Evolutionary conservation across 1,140 invertebrate genomes (phyloP), one percentile per base, ranked within the genome.

Genomic region (Liolophura sinensis): DNA sequence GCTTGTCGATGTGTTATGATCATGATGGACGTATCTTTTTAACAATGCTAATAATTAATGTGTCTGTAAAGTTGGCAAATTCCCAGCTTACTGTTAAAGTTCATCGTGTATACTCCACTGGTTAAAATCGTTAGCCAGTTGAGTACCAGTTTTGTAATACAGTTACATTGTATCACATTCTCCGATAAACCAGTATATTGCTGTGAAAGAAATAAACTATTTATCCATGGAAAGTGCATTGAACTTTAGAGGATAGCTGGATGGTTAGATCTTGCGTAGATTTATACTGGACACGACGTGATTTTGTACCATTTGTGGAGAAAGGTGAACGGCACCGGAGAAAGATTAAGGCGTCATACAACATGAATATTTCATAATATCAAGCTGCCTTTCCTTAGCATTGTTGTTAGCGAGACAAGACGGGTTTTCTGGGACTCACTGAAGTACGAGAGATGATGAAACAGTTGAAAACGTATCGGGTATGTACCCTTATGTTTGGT

Each of bases 1-100:
- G 90, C 95, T 0, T 97, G 95, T 80, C 89, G 95, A 65, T 94
- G 93, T 75, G 95, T 98, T 92, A 90, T 98, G 11, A 93, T 95
- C 0, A 93, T 97, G 91, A 86, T 96, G 85, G 96, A 98, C 85
- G 89, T 85, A 83, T 85, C 83, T 75, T 82, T 81, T 69, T 24
- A 5, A 54, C n/a, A 3, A 20, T 7, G 51, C 3, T 54, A 20
- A 4, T 54, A 24, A 24, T 12, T 20, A 24, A 24, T 54, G 24
- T 54, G 51, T 12, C 12, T n/a, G 12, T 9, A 40, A 40, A 40
- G 9, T 9, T 5, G 31, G 31, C 3, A 40, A 5, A 40, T 40
- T 40, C 9, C 3, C 9, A 9, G 31, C 3, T 40, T 9, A 40
- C 31, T 40, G 31, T 40, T 3, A 40, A 40, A 40, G 31, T 40